Conservation (phyloP, 1,140 invertebrate genomes). For the Caligus rogercresseyi region DNA sequence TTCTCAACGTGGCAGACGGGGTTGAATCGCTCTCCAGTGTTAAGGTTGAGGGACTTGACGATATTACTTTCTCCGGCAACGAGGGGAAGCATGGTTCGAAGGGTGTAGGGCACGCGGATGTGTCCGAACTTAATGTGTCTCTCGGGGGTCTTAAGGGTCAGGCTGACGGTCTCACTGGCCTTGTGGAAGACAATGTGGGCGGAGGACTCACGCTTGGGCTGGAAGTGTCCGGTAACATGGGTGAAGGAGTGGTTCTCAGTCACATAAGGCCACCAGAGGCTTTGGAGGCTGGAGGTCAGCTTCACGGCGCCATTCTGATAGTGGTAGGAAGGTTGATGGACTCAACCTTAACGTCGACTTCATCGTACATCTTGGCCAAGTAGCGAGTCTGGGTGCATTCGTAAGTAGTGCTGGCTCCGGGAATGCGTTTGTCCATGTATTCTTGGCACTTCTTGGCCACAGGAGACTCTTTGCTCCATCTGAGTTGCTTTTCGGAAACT, state of each 20-base stretch:
- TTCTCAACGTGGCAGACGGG: not conserved
- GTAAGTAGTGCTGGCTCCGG: not conserved
- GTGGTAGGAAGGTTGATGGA: constrained; percentile 6
- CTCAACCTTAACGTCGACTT: constrained; percentile 4
- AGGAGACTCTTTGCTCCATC: not conserved
- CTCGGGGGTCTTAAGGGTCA: not conserved
- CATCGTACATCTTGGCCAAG: constrained; percentile 3
- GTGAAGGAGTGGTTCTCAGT: not conserved
- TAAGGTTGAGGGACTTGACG: not conserved
- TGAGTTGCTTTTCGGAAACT: constrained; percentile 12
- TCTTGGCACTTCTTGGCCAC: constrained; percentile 11
- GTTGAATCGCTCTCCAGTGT: not conserved
- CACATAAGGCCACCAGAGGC: constrained; percentile 6
- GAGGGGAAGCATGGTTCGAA: not conserved
- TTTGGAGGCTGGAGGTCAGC: not conserved
- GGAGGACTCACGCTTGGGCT: not conserved
- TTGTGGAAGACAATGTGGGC: not conserved
- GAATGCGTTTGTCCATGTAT: not conserved
- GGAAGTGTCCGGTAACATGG: not conserved
- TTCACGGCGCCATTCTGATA: not conserved
- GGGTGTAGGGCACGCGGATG: not conserved
- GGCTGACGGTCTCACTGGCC: not conserved
- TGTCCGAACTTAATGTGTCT: not conserved
- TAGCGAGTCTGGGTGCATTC: not conserved
- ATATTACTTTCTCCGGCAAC: not conserved